Base-by-base conservation (phyloP, 2,888 invertebrate species). In the Cynaeus angustus region DNA sequence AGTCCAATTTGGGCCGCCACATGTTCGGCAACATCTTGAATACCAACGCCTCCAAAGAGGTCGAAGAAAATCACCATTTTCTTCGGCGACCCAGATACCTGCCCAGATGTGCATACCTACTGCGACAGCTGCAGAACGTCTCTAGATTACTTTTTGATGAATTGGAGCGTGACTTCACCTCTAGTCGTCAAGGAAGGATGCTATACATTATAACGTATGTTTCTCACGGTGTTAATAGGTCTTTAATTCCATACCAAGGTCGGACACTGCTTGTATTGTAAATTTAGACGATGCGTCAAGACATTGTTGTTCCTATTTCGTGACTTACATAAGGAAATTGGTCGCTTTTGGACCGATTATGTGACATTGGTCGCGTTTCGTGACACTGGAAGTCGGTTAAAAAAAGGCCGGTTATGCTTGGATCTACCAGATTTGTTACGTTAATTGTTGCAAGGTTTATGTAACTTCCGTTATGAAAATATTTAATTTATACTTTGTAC, bases 151-250 rank as follows among this genome's bases (percentile, higher is more conserved):
- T 45, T 58, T 30, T 41, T 52, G 62, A 26, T 50, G 41, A 62
- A 62, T 62, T 38, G 21, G 62, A 62, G 52, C 62, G 62, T 41
- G 52, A 62, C 61, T 13, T 12, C 9, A 30, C 14, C 37, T 37
- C 30, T 28, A 46, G 33, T 50, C 21, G 33, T 33, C 33, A 13
- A 52, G 16, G 55, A 16, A 37, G 55, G 33, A 10, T 33, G 12
- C 9, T 13, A n/a, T 41, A 41, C 37, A n/a, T 55, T 26, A 21
- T 21, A 41, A 52, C 13, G 41, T 41, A 13, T 26, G 61, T 48
- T 59, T 62, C 62, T 62, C 62, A 62, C 62, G 62, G 38, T 52
- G 62, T 50, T 62, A 62, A 50, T 52, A 38, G 41, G 62, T 41
- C 41, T 62, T 52, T 50, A 52, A 62, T 52, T 62, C 52, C 33